Evolutionary conservation across 2,797 vertebrate species (phyloP).

Genomic region (Anguilla pacifica): DNA sequence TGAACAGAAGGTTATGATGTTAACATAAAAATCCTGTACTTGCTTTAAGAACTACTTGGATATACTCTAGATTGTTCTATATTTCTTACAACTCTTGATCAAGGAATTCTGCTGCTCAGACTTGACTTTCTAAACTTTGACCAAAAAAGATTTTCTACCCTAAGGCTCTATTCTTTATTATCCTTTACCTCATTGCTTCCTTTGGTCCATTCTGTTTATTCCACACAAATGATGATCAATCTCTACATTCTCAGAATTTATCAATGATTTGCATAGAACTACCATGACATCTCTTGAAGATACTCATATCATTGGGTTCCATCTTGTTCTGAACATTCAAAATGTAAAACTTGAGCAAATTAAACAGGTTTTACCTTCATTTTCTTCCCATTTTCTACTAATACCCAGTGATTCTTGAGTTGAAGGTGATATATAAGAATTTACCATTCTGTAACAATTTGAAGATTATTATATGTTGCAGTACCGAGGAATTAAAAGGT

Average conservation of each 20-base stretch:
- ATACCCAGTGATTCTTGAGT: background rate
- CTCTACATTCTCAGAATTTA: background rate
- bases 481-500: background rate
- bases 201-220: background rate
- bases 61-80: background rate
- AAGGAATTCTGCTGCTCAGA: background rate
- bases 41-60: background rate
- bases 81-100: background rate
- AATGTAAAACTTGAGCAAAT: background rate
- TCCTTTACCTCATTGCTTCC: background rate
- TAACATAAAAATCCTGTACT: background rate
- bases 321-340: background rate
- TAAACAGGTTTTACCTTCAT: background rate
- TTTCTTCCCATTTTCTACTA: background rate
- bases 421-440: background rate
- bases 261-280: background rate
- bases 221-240: background rate
- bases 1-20: background rate
- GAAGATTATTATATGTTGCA: background rate
- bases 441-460: constrained; percentile 1
- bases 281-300: background rate
- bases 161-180: background rate
- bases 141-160: background rate
- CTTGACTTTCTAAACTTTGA: background rate
- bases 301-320: background rate